These are phyloP conservation scores for Limosa lapponica DNA, from an alignment of 2,797 vertebrate species.

Conservation along the genomic window DNA sequence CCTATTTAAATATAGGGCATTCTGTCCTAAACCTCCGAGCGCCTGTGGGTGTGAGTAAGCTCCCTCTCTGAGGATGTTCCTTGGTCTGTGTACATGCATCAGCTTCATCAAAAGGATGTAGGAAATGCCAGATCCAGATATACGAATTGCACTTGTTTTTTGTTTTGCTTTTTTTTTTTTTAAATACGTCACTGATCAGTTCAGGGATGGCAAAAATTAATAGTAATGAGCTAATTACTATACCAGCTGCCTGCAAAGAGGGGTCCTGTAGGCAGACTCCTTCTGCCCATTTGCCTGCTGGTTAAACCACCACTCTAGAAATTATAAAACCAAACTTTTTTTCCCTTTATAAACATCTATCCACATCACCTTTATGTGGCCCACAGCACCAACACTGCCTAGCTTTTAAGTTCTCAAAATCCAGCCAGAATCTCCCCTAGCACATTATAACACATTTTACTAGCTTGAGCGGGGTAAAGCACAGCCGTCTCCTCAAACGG, in stretches of 20 bases:
- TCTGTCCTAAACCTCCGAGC: neutral
- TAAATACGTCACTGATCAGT: slow-evolving; percentile 66
- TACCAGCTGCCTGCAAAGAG: slow-evolving; percentile 73
- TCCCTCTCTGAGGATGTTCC: neutral
- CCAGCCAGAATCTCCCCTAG: slow-evolving; percentile 56
- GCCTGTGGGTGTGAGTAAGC: slow-evolving; percentile 20
- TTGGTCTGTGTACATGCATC: neutral
- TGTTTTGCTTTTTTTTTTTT: neutral
- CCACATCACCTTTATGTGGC: slow-evolving; percentile 55
- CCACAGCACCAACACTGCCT: slow-evolving; percentile 42
- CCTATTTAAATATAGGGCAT: slow-evolving; percentile 60
- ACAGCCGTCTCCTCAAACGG: slow-evolving; percentile 34
- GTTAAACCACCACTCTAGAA: slow-evolving; percentile 62
- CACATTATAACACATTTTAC: slow-evolving; percentile 74
- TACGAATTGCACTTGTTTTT: neutral
- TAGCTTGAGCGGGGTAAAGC: slow-evolving; percentile 40
- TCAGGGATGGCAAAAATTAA: slow-evolving; percentile 74
- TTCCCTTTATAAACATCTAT: slow-evolving; percentile 56
- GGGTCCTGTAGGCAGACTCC: slow-evolving; percentile 69
- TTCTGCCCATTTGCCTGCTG: slow-evolving; percentile 64
- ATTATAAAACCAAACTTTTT: slow-evolving; percentile 59
- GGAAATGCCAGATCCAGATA: slow-evolving; percentile 31
- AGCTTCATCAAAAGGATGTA: slow-evolving; percentile 17
- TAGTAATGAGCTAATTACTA: slow-evolving; percentile 77
- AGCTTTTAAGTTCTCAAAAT: slow-evolving; percentile 60